Conservation (phyloP, 2,888 invertebrate species). For the Salticus scenicus region DNA sequence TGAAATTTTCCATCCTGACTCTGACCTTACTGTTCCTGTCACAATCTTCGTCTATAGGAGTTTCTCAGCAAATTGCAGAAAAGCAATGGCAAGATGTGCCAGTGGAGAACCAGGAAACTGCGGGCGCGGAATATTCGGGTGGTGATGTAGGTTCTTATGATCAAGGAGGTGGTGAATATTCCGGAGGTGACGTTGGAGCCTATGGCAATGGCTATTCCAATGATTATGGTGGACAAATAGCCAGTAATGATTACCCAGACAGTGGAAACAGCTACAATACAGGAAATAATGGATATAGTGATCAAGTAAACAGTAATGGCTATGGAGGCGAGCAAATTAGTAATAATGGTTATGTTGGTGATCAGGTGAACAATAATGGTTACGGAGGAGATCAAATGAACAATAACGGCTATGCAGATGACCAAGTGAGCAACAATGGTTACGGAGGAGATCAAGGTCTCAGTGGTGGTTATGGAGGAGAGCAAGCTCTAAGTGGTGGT, state of each 20-base stretch:
- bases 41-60: not conserved
- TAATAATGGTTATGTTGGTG: not conserved
- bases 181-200: not conserved
- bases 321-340: not conserved
- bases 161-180: not conserved
- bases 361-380: not conserved
- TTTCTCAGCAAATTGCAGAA: not conserved
- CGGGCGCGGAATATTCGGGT: slow-evolving; percentile 29
- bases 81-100: slow-evolving; percentile 39
- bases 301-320: not conserved
- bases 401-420: not conserved
- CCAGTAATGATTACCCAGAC: not conserved
- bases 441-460: not conserved
- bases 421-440: not conserved
- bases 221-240: not conserved
- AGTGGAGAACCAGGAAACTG: not conserved
- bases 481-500: not conserved
- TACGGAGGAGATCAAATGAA: not conserved
- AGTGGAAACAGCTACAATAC: no score
- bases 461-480: not conserved
- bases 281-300: slow-evolving; percentile 6
- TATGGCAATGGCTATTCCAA: not conserved
- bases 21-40: not conserved
- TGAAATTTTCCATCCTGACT: not conserved
- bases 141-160: slow-evolving; percentile 18